phyloP scores from a whole-genome alignment of 1,140 invertebrate genomes.

The Araneus ventricosus region DNA sequence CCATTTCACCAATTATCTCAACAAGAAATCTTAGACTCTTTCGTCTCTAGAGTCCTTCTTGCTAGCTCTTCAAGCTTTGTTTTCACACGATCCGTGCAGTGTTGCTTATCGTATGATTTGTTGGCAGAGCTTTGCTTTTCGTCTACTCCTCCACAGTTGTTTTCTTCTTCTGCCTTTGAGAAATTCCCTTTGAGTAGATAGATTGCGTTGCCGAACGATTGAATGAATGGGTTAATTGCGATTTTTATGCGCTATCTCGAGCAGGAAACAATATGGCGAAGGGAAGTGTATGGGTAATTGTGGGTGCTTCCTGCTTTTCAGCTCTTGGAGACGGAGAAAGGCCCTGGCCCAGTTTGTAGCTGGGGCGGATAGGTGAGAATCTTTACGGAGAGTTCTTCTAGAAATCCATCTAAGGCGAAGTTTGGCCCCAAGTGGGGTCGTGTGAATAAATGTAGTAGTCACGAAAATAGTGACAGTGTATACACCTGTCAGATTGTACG shows the following conservation, averaged over 20 bases:
- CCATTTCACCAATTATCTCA: slow-evolving; percentile 16
- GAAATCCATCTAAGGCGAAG: too few relatives aligned
- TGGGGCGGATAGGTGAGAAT: background rate
- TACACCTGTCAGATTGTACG: too few relatives aligned
- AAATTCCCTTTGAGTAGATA: slow-evolving; percentile 12
- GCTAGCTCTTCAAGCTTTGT: background rate
- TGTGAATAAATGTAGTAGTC: too few relatives aligned
- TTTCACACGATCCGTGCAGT: background rate
- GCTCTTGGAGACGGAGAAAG: slow-evolving; percentile 46
- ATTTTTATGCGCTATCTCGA: slow-evolving; percentile 66
- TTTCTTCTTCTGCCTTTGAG: slow-evolving; percentile 36
- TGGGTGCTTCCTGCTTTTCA: slow-evolving; percentile 44
- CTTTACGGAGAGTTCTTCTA: background rate
- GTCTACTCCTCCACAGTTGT: background rate
- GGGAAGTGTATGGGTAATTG: slow-evolving; percentile 67
- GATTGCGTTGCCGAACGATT: slow-evolving; percentile 33
- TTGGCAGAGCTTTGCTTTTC: background rate
- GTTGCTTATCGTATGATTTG: slow-evolving; percentile 19
- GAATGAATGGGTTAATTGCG: slow-evolving; percentile 68
- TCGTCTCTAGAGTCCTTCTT: background rate
- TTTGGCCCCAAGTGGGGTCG: too few relatives aligned
- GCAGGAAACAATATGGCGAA: slow-evolving; percentile 70
- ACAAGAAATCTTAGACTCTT: background rate
- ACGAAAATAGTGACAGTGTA: too few relatives aligned
- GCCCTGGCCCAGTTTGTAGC: slow-evolving; percentile 39